phyloP scores from a whole-genome alignment of 2,797 vertebrate species.

The Falco berigora region DNA sequence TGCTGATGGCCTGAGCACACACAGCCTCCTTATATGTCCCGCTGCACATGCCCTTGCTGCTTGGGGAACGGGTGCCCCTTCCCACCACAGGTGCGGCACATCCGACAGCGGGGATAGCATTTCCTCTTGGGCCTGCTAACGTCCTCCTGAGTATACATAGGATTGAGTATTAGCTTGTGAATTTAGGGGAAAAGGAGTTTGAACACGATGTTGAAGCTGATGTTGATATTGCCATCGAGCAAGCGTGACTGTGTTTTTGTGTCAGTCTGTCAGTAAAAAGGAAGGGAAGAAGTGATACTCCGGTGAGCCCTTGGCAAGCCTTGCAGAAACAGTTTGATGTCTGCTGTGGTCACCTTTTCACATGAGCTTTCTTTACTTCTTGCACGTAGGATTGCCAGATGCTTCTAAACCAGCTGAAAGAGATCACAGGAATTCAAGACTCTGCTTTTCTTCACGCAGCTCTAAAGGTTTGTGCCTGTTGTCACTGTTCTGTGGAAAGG shows the following conservation, averaged over 20 bases:
- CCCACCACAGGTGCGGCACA: not conserved
- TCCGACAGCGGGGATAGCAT: accelerated
- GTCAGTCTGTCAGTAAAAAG: not conserved
- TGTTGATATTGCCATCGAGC: not conserved
- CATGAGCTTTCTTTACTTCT: not conserved
- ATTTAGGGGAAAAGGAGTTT: not conserved
- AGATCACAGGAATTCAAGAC: conserved; percentile 93
- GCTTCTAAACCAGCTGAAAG: conserved; percentile 87
- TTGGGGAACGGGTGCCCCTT: not conserved
- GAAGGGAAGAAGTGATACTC: not conserved
- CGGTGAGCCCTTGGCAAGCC: accelerated
- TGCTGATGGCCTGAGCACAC: conserved; percentile 59
- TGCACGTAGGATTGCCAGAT: conserved; percentile 72
- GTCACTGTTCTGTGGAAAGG: not conserved
- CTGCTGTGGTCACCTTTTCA: not conserved
- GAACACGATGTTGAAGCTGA: accelerated
- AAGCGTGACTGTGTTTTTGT: not conserved
- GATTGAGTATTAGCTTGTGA: not conserved
- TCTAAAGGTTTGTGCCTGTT: conserved; percentile 79
- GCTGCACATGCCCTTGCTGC: not conserved
- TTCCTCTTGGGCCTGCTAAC: not conserved
- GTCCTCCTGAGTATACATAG: not conserved
- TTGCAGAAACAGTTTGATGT: not conserved
- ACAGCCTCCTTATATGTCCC: conserved; percentile 82
- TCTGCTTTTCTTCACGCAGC: conserved; percentile 80